phyloP scores from a whole-genome alignment of 2,113 vertebrate species.

The Callospermophilus lateralis region DNA sequence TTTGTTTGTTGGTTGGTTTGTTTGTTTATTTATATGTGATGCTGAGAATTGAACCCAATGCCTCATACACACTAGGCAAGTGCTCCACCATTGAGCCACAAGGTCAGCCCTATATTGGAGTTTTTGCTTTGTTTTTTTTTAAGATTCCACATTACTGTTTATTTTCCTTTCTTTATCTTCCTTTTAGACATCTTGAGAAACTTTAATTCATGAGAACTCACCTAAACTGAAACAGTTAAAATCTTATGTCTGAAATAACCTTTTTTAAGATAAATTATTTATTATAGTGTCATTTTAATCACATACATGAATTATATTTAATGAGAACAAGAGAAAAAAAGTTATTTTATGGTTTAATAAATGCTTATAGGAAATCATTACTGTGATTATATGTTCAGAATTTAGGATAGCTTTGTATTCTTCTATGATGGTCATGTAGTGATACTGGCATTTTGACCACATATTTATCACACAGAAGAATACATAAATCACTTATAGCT shows the following conservation, averaged over 20 bases:
- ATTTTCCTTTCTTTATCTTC: background rate
- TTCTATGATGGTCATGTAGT: background rate
- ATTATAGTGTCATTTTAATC: background rate
- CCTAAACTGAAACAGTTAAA: background rate
- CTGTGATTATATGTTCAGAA: background rate
- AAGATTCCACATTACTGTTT: background rate
- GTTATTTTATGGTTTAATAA: background rate
- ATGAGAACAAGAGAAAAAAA: background rate
- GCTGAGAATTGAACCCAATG: no score
- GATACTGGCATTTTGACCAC: background rate
- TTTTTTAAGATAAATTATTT: no score
- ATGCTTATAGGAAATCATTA: background rate
- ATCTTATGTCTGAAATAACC: no score
- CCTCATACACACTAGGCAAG: no score
- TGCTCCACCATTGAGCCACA: no score
- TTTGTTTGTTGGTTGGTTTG: no score
- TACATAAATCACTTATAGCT: background rate
- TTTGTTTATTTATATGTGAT: no score
- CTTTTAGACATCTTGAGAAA: background rate
- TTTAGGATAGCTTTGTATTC: background rate
- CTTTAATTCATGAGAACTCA: no score
- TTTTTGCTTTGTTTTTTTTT: background rate
- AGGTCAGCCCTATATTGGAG: no score
- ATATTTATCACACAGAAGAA: background rate
- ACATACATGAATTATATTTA: background rate